These are phyloP conservation scores for Schizothorax lantsangensis DNA, from an alignment of 2,797 vertebrate species.

Conservation along the genomic window DNA sequence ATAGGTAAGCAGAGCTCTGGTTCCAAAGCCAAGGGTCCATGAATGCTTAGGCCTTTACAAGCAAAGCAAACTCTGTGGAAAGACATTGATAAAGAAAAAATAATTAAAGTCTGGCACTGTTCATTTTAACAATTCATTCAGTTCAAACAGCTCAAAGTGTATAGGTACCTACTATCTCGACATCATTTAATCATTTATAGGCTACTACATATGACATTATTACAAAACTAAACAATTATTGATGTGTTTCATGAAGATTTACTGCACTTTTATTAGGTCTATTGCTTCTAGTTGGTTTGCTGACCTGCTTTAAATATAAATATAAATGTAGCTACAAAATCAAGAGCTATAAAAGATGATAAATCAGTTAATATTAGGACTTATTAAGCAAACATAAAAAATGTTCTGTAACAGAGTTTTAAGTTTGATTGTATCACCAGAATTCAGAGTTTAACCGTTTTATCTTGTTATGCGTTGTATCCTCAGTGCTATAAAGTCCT, in stretches of 20 bases:
- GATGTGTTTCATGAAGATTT: neutral
- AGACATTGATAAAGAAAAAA: conserved; percentile 18
- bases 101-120: neutral
- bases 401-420: neutral
- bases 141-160: neutral
- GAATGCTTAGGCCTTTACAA: conserved; percentile 71
- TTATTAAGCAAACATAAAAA: neutral
- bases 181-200: neutral
- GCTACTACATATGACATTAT: neutral
- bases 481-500: neutral
- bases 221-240: neutral
- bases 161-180: neutral
- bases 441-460: neutral
- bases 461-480: neutral
- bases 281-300: neutral
- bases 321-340: neutral
- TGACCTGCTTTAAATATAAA: neutral
- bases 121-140: neutral
- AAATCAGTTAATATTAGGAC: neutral
- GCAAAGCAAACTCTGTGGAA: conserved; percentile 67
- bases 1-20: conserved; percentile 63
- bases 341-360: neutral
- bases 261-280: neutral
- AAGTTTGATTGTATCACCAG: neutral
- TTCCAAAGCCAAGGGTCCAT: conserved; percentile 59